A percentile compares a stretch with the other conserved stretches of the same genome.
phyloP scores from a whole-genome alignment of 2,797 vertebrate species.

The Esox lucius region DNA sequence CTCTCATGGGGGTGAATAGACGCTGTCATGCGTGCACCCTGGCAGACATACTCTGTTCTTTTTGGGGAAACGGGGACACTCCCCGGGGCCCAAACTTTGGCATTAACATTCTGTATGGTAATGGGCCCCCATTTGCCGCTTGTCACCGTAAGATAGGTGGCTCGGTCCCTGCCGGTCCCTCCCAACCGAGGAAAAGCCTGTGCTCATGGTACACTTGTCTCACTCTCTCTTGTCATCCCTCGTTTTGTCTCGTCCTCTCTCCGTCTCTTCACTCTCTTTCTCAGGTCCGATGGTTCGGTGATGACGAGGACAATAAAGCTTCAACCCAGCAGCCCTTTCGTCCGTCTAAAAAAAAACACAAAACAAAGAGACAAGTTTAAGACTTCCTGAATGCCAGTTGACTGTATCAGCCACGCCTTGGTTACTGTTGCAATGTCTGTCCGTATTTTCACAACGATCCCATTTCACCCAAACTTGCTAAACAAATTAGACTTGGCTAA shows the following conservation, averaged over 20 bases:
- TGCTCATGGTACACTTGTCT: constrained; percentile 63
- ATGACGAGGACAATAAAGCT: constrained; percentile 7
- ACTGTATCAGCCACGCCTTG: no score
- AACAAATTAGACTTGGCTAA: no score
- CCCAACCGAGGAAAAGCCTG: constrained; percentile 59
- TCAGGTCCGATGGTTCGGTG: neutral
- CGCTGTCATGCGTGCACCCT: constrained; percentile 60
- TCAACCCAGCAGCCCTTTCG: neutral
- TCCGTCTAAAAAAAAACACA: constrained; percentile 2
- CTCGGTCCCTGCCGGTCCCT: constrained; percentile 59
- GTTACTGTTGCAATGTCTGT: no score
- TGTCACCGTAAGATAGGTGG: constrained; percentile 75
- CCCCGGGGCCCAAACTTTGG: constrained; percentile 59
- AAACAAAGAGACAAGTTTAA: constrained; percentile 14
- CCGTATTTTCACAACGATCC: no score
- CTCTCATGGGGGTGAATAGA: constrained; percentile 69
- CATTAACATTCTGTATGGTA: constrained; percentile 69
- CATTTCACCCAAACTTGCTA: no score
- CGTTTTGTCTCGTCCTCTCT: neutral
- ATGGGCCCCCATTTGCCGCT: constrained; percentile 71
- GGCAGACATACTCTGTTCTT: constrained; percentile 50
- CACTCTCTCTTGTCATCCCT: constrained; percentile 25
- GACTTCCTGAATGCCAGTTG: neutral
- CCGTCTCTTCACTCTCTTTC: constrained; percentile 5
- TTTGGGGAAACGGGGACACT: constrained; percentile 53